Conservation (phyloP, 2,797 vertebrate species). For the Rhinatrema bivittatum region DNA sequence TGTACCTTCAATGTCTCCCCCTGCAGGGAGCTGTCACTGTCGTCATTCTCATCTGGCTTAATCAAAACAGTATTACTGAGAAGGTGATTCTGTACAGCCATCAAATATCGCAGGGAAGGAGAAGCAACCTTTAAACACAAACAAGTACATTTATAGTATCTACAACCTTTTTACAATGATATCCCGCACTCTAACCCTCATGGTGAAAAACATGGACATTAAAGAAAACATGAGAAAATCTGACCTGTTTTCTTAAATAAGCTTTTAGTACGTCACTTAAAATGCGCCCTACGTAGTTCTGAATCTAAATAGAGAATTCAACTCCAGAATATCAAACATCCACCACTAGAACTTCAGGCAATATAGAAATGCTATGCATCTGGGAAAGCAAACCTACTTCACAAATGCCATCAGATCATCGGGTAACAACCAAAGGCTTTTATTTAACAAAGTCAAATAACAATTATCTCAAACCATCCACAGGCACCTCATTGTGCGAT, state of each 20-base stretch:
- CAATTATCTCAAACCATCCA: no score
- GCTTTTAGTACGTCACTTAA: no score
- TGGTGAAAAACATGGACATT: constrained; percentile 9
- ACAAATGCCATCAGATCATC: no score
- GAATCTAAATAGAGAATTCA: no score
- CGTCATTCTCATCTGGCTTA: constrained; percentile 89
- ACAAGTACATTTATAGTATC: constrained; percentile 46
- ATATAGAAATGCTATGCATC: no score
- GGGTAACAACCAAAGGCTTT: no score
- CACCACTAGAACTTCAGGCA: no score
- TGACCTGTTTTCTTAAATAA: constrained; percentile 2
- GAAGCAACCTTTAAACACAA: constrained; percentile 85
- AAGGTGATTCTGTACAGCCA: constrained; percentile 98
- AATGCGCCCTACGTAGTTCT: no score
- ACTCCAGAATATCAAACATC: no score
- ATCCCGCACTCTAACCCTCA: constrained; percentile 23
- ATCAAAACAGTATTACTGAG: constrained; percentile 97
- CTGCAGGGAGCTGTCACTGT: constrained; percentile 98
- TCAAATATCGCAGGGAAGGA: constrained; percentile 93
- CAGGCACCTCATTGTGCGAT: no score
- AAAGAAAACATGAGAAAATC: constrained; percentile 8
- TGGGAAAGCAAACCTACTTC: no score
- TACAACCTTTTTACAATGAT: constrained; percentile 5
- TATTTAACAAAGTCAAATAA: no score
- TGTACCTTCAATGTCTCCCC: constrained; percentile 99